Percentiles rank a stretch among this genome's conserved stretches.
Conservation (phyloP, 2,113 vertebrate species). For the Geococcyx californianus region DNA sequence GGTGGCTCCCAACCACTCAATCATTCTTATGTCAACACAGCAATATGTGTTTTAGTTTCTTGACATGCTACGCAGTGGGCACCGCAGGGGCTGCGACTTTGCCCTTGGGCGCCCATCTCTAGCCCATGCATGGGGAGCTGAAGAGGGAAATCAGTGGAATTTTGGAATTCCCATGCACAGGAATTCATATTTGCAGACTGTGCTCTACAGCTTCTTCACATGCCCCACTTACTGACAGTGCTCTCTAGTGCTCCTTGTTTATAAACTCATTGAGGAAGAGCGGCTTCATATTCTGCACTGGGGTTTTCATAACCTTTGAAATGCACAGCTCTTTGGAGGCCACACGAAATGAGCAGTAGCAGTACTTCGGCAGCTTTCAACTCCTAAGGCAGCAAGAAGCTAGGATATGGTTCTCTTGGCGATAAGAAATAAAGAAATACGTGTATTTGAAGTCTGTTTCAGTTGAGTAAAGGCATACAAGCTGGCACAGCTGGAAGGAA, state of each 20-base stretch:
- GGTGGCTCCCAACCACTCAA: neutral
- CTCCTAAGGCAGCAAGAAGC: neutral
- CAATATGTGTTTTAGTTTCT: neutral
- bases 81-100: neutral
- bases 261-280: neutral
- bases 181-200: neutral
- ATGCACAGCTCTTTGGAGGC: neutral
- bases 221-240: neutral
- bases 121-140: neutral
- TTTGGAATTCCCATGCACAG: neutral
- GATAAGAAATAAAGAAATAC: neutral
- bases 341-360: neutral
- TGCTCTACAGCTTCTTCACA: neutral
- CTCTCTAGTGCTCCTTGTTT: neutral
- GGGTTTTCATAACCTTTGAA: neutral
- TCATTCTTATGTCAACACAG: neutral
- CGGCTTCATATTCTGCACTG: neutral
- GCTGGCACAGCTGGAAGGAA: neutral
- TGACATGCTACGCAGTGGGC: neutral
- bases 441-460: neutral
- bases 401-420: neutral
- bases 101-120: neutral
- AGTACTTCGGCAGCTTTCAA: neutral
- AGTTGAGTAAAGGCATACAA: neutral
- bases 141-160: neutral